A percentile compares a stretch with the other conserved stretches of the same genome.
These are phyloP conservation scores for Euthynnus affinis DNA, from an alignment of 2,797 vertebrate genomes.

Conservation along the genomic window DNA sequence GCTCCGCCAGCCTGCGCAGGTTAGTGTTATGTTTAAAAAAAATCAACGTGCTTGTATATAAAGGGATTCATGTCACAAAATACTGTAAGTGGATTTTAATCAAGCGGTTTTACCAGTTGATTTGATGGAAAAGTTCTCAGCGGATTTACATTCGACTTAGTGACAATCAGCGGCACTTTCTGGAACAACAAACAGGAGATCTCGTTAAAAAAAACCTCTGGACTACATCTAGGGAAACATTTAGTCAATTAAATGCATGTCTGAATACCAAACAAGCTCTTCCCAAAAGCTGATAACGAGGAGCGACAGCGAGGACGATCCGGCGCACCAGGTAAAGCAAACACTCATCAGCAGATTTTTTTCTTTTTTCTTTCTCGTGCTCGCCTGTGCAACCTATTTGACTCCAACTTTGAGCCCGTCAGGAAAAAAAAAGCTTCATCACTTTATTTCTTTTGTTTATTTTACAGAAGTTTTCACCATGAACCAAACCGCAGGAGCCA, in stretches of 20 bases:
- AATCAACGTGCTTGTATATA: not conserved
- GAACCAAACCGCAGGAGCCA: conserved; percentile 96
- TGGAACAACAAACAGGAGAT: conserved; percentile 4
- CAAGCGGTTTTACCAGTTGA: not conserved
- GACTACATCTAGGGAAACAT: conserved; percentile 39
- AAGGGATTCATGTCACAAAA: not conserved
- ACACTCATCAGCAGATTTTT: not conserved
- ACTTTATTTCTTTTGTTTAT: conserved; percentile 34
- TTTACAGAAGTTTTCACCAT: conserved; percentile 83
- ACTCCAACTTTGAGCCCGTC: conserved; percentile 26
- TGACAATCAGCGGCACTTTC: conserved; percentile 26
- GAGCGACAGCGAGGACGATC: not conserved
- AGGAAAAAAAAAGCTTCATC: not conserved
- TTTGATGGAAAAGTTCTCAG: conserved; percentile 41
- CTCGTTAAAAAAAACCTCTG: conserved; percentile 26
- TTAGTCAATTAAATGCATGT: not conserved
- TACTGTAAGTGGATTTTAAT: not conserved
- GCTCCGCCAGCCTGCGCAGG: conserved; percentile 19
- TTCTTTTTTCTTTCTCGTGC: too few species aligned
- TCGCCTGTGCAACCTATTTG: rapidly evolving
- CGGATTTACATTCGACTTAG: conserved; percentile 32
- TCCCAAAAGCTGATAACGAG: conserved; percentile 2
- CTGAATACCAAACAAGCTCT: not conserved
- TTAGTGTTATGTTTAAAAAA: conserved; percentile 7
- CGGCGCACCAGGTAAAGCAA: conserved; percentile 48